These are phyloP conservation scores for Australoheros facetus DNA, from an alignment of 2,797 vertebrate species.

Conservation along the genomic window DNA sequence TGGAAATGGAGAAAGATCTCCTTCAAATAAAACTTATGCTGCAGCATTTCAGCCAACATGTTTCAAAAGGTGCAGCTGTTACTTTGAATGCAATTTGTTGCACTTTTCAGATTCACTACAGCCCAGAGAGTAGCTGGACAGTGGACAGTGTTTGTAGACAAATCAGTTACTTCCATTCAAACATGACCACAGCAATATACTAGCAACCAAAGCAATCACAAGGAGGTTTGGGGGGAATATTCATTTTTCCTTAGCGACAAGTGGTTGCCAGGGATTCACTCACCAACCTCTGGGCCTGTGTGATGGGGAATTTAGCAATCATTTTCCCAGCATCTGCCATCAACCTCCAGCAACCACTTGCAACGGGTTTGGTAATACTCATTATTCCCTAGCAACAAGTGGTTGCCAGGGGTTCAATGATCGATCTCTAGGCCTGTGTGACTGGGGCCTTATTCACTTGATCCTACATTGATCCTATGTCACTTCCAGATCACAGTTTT, in stretches of 20 bases:
- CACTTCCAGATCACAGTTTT: background rate
- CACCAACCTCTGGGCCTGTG: background rate
- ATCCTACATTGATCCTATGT: no score
- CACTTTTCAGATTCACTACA: background rate
- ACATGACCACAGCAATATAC: background rate
- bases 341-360: background rate
- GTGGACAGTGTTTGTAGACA: background rate
- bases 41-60: background rate
- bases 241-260: background rate
- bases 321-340: no score
- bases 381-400: background rate
- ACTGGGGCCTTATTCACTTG: no score
- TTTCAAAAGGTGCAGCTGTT: background rate
- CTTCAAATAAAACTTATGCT: no score
- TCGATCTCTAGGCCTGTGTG: background rate
- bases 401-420: background rate
- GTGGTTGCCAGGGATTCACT: background rate
- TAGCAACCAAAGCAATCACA: background rate
- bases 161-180: background rate
- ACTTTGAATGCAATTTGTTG: background rate
- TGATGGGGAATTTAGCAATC: background rate
- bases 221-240: background rate
- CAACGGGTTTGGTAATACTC: background rate
- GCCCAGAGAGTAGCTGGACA: background rate
- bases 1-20: no score